Evolutionary conservation across 2,888 invertebrate genomes (phyloP).

Genomic region (Sinopyrophorus schimmeli): DNA sequence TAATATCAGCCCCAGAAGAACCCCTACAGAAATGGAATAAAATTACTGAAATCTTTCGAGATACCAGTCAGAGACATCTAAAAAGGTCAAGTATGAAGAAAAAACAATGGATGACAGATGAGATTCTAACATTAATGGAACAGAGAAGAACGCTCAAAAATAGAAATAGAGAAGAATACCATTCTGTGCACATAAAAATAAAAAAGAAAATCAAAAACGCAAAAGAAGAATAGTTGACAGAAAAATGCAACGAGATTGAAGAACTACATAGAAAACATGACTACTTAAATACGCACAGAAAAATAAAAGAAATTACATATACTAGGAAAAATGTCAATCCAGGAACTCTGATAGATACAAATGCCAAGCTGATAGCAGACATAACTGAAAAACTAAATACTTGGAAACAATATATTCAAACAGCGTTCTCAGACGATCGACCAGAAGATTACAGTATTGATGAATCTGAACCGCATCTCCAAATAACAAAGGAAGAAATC

Average conservation of each 20-base stretch:
- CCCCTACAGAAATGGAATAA: neutral
- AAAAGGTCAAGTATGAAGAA: neutral
- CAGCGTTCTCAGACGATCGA: neutral
- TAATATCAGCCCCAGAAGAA: no score
- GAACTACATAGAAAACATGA: conserved; percentile 2
- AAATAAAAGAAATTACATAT: neutral
- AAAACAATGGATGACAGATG: neutral
- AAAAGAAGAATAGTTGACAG: conserved; percentile 1
- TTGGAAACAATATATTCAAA: conserved; percentile 3
- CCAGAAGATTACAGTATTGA: neutral
- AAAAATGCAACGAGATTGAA: conserved; percentile 1
- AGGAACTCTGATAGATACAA: neutral
- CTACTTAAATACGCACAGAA: neutral
- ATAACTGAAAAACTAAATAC: neutral
- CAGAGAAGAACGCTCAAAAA: conserved; percentile 2
- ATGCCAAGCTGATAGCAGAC: neutral
- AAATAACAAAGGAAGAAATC: neutral
- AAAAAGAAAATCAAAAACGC: conserved; percentile 1
- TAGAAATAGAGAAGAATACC: neutral
- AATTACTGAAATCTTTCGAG: neutral
- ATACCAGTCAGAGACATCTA: neutral
- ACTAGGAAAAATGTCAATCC: neutral
- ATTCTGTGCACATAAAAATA: neutral
- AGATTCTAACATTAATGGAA: neutral
- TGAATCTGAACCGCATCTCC: neutral